Percentiles rank a stretch among this genome's conserved stretches.
Conservation (phyloP, 2,888 invertebrate species). For the Xylota segnis region DNA sequence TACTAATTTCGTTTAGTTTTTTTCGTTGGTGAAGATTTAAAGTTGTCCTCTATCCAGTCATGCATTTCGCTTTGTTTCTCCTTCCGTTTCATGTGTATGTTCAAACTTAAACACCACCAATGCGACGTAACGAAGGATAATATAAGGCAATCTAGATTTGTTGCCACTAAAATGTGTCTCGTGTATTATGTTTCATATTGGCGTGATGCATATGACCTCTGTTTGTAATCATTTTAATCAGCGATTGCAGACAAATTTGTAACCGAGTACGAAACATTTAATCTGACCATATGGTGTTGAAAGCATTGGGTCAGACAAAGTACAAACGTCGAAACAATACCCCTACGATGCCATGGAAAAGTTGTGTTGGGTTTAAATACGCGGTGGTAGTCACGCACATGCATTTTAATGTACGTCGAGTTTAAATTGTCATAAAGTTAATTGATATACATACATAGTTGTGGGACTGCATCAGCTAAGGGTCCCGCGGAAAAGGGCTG, state of each 20-base stretch:
- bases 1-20: no score
- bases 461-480: conserved; percentile 16
- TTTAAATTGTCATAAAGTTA: conserved; percentile 57
- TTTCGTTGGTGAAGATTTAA: no score
- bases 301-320: conserved; percentile 52
- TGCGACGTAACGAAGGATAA: no score
- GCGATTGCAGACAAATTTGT: not conserved
- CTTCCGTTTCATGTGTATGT: no score
- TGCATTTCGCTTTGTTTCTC: no score
- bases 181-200: conserved; percentile 44
- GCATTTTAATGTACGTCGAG: conserved; percentile 1
- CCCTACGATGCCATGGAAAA: conserved; percentile 48
- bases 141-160: not conserved
- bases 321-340: conserved; percentile 21
- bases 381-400: conserved; percentile 60
- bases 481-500: conserved; percentile 9
- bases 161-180: conserved; percentile 10
- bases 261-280: not conserved
- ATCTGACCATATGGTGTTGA: conserved; percentile 48
- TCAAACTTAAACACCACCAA: no score
- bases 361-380: conserved; percentile 46
- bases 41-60: no score
- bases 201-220: conserved; percentile 21
- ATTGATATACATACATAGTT: conserved; percentile 30
- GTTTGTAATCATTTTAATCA: not conserved